phyloP scores from a whole-genome alignment of 30 jellyfish, hydroid and myxozoan genomes.

The Sanderia malayensis region DNA sequence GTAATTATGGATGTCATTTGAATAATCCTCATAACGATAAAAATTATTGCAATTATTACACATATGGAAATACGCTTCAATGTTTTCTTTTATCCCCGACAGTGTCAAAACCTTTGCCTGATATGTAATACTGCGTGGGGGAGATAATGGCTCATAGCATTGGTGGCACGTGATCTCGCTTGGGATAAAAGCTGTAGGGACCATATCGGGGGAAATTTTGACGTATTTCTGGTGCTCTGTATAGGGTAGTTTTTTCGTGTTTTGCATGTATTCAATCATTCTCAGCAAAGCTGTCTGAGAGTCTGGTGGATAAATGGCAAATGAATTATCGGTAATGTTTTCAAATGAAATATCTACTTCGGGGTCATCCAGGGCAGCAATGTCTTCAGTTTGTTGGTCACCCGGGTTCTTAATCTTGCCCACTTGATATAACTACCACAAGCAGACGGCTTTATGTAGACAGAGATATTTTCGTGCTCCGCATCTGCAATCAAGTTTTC shows the following conservation, averaged over 20 bases:
- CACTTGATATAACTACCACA: no score
- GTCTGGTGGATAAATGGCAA: slow-evolving; percentile 27
- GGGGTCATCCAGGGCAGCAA: no score
- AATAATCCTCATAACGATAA: slow-evolving; percentile 37
- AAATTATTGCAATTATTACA: slow-evolving; percentile 9
- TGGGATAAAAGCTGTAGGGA: not conserved
- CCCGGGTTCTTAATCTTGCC: no score
- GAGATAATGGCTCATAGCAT: not conserved
- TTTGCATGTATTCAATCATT: slow-evolving; percentile 30
- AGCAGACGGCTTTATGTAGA: no score
- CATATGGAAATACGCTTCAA: not conserved
- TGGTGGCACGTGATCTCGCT: slow-evolving; percentile 1
- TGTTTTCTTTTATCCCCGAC: not conserved
- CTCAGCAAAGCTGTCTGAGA: not conserved
- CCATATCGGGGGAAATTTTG: not conserved
- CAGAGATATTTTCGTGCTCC: no score
- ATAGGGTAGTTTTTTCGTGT: slow-evolving; percentile 2
- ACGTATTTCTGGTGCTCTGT: not conserved
- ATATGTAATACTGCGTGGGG: not conserved
- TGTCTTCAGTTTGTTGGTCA: no score
- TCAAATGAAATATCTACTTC: no score
- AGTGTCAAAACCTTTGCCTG: slow-evolving; percentile 6
- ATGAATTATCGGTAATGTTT: no score
- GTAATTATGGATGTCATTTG: slow-evolving; percentile 25
- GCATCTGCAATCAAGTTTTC: no score